Conservation (phyloP, 2,888 invertebrate species). For the Antheraea assamensis region DNA sequence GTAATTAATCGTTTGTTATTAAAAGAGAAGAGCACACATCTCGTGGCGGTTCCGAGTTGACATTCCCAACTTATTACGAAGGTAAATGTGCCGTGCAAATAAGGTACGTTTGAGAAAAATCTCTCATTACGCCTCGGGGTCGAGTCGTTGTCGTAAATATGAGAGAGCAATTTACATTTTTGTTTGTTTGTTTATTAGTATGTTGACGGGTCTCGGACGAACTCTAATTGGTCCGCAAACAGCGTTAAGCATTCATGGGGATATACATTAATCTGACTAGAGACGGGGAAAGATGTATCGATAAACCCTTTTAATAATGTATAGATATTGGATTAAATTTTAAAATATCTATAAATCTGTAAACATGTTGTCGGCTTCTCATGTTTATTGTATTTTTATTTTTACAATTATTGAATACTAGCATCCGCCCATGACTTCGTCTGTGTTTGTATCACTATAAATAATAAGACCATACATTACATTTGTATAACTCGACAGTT, state of each 20-base stretch:
- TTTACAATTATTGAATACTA: too few species aligned
- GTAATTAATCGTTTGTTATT: neutral
- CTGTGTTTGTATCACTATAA: too few species aligned
- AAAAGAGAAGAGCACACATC: neutral
- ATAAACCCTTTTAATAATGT: neutral
- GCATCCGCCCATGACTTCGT: too few species aligned
- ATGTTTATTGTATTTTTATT: too few species aligned
- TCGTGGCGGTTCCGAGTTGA: neutral
- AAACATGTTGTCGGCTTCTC: neutral
- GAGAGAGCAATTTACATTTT: slow-evolving; percentile 26
- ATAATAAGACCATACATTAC: too few species aligned
- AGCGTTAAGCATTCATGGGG: slow-evolving; percentile 34
- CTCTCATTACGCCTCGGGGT: neutral
- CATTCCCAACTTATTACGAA: slow-evolving; percentile 6
- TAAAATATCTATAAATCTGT: neutral
- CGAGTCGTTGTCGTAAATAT: slow-evolving; percentile 24
- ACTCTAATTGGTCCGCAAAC: slow-evolving; percentile 45
- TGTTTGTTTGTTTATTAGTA: slow-evolving; percentile 31
- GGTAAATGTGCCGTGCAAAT: slow-evolving; percentile 4
- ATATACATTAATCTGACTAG: slow-evolving; percentile 22
- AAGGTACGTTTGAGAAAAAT: slow-evolving; percentile 7
- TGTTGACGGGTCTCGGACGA: slow-evolving; percentile 25
- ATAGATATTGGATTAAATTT: neutral
- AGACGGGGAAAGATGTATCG: slow-evolving; percentile 13
- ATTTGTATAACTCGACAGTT: too few species aligned